These are phyloP conservation scores for Symphodus melops DNA, from an alignment of 2,113 vertebrate genomes.

Conservation along the genomic window DNA sequence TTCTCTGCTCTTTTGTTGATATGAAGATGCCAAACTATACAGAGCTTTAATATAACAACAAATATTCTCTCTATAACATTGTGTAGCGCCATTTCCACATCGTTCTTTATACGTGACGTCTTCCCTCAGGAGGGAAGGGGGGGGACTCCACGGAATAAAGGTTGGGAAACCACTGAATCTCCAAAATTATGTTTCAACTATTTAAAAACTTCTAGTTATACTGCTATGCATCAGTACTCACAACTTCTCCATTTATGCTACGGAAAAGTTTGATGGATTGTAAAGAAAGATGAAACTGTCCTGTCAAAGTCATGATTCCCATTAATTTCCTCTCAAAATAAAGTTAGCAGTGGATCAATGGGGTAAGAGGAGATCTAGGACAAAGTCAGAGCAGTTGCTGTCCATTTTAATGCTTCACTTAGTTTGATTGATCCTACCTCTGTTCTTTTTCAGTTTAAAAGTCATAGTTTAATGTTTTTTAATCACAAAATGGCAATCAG, in stretches of 20 bases:
- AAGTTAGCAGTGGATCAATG: conserved; percentile 42
- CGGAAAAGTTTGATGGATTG: not conserved
- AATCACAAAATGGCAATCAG: conserved; percentile 9
- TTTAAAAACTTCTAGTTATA: not conserved
- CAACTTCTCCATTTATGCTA: not conserved
- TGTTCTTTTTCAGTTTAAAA: conserved; percentile 21
- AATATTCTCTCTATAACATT: too few relatives aligned
- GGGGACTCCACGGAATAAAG: too few relatives aligned
- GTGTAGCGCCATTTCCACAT: too few relatives aligned
- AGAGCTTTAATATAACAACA: too few relatives aligned
- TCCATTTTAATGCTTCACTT: conserved; percentile 37
- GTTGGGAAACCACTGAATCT: too few relatives aligned
- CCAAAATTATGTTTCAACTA: not conserved
- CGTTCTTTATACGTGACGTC: too few relatives aligned
- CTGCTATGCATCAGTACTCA: not conserved
- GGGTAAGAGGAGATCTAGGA: conserved; percentile 21
- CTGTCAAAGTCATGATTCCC: conserved; percentile 51
- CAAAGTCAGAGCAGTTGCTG: conserved; percentile 2
- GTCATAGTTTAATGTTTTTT: conserved; percentile 4
- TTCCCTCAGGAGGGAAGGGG: too few relatives aligned
- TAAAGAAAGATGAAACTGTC: not conserved
- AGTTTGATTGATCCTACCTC: conserved; percentile 27
- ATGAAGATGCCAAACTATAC: too few relatives aligned
- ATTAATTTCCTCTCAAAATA: conserved; percentile 46
- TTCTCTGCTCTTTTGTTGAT: too few relatives aligned